Conservation (phyloP, 2,113 vertebrate species). For the Globicephala melas region DNA sequence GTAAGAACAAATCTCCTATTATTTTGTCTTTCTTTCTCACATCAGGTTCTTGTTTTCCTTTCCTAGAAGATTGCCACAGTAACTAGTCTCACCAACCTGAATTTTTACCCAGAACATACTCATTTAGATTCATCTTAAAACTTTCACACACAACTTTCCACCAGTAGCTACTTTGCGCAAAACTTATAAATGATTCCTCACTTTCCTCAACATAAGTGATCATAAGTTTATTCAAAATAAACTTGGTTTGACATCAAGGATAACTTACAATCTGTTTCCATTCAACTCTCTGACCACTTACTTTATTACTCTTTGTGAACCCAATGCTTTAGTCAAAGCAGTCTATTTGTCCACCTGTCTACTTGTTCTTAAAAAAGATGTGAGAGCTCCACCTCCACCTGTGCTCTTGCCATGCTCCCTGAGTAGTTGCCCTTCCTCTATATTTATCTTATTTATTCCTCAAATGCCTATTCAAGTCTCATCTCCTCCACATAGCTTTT, state of each 20-base stretch:
- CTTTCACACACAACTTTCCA: neutral
- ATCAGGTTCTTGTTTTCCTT: neutral
- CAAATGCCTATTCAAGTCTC: neutral
- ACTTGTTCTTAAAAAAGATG: neutral
- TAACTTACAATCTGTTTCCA: neutral
- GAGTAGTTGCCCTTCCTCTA: neutral
- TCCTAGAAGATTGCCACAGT: neutral
- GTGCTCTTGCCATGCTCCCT: neutral
- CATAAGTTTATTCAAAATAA: constrained; percentile 23
- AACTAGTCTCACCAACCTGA: neutral
- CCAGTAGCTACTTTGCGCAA: neutral
- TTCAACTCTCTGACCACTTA: neutral
- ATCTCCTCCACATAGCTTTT: neutral
- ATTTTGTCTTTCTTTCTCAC: neutral
- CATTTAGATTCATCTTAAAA: neutral
- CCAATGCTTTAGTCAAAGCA: neutral
- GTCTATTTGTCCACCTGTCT: neutral
- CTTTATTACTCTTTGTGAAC: neutral
- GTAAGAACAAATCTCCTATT: neutral
- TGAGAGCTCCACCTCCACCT: neutral
- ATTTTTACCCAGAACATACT: neutral
- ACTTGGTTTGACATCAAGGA: neutral
- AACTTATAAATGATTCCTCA: neutral
- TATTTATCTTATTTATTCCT: neutral
- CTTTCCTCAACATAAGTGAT: neutral